Base-by-base conservation (phyloP, 1,140 invertebrate species). In the Musca domestica region DNA sequence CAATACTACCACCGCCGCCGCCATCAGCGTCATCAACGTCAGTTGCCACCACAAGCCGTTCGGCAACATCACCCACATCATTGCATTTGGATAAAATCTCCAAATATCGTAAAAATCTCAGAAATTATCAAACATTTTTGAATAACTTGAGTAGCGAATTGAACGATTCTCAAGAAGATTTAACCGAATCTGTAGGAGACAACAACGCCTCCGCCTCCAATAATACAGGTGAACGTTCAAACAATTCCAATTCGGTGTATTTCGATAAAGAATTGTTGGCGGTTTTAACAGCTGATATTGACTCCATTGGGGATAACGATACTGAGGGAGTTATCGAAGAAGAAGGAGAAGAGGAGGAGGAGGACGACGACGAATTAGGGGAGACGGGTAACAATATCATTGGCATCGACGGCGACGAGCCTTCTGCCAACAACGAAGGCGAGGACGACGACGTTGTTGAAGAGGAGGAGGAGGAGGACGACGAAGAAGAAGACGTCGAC, bases 341-440 rank as follows among this genome's bases (percentile, higher is more conserved):
- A 17, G 58, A 47, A 49, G 46, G 66, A 25, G 64, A 25, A 14
- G 56, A 69, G 17, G 47, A 66, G 23, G 69, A 70, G 20, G 71
- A 67, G 10, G 66, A 47, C n/a, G 30, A 54, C 1, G 47, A 41
- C 17, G 47, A 41, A 48, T 54, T 51, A n/a, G 68, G 27, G 19
- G 54, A 58, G 19, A 23, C 34, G 10, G 34, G 12, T 12, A 41
- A 41, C 10, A 41, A 41, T 41, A 41, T 41, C 12, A 10, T 41
- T 41, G 34, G 34, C 34, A 30, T 30, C 34, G 52, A 48, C 51
- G 64, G 66, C 23, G 30, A 23, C 17, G 52, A 68, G 2, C 73
- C 76, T n/a, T n/a, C n/a, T n/a, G 72, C 70, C 14, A 71, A 74
- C n/a, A 74, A 77, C 51, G 75, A 71, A 12, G 71, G 69, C 56